Evolutionary conservation across 2,888 invertebrate genomes (phyloP), one percentile per base, ranked within the genome.

Genomic region (Polyommatus icarus): DNA sequence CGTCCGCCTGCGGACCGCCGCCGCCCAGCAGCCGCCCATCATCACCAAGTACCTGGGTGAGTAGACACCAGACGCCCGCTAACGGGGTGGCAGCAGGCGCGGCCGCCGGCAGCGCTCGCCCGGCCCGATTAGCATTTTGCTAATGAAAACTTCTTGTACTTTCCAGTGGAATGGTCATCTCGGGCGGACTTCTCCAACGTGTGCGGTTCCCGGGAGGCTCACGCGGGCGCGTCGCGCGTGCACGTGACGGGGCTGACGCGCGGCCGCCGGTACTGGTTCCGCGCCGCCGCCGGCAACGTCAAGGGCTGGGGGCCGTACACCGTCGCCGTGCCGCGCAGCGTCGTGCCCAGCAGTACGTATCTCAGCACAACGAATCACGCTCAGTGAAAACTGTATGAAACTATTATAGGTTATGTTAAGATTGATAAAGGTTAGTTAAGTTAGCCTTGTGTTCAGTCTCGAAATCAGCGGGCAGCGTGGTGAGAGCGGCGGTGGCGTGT

Each of bases 11-110:
- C 96, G 50, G 0, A 29, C 95, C 96, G 93, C 96, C 97, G 85
- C 96, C 79, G 20, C 96, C 73, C 24, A 96, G 72, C 98, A 97
- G 85, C 96, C 97, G 24, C 96, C 97, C 18, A 96, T 98, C 79
- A 96, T 97, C 84, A 99, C 98, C 59, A 98, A 98, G 92, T 99
- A 97, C 90, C 98, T 97, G 96, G 97, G 98, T 98, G 90, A 88
- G 86, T 24, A 24, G 24, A 24, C 24, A n/a, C n/a, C n/a, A n/a
- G n/a, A n/a, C n/a, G n/a, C n/a, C n/a, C n/a, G n/a, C n/a, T n/a
- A n/a, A n/a, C n/a, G n/a, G n/a, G n/a, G n/a, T n/a, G n/a, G n/a
- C n/a, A n/a, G n/a, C n/a, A n/a, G n/a, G n/a, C n/a, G n/a, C n/a
- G n/a, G n/a, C n/a, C n/a, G n/a, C n/a, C n/a, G n/a, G n/a, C n/a